Conservation (phyloP, 2,888 invertebrate species). For the Uropetala carovei region DNA sequence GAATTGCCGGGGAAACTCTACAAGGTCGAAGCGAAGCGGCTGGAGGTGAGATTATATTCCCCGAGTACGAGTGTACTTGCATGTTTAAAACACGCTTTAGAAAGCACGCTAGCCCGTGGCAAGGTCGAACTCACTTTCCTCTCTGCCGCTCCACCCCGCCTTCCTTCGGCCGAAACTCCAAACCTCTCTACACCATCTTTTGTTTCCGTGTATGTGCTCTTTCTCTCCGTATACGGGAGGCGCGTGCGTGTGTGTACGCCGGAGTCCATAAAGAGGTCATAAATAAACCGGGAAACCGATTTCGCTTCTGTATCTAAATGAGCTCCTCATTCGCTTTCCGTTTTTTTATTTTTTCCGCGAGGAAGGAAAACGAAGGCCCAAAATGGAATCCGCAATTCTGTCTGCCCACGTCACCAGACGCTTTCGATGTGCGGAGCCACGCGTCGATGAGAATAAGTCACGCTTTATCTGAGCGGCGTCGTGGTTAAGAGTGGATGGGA, state of each 20-base stretch:
- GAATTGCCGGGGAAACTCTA: too few relatives aligned
- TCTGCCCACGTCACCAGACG: background rate
- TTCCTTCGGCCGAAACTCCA: background rate
- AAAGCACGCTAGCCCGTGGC: too few relatives aligned
- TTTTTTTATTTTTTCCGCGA: background rate
- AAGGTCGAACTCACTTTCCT: too few relatives aligned
- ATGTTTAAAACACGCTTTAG: too few relatives aligned
- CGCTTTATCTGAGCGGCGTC: background rate
- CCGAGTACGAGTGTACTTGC: too few relatives aligned
- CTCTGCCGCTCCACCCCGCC: background rate
- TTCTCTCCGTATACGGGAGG: background rate
- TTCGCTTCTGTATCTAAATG: background rate
- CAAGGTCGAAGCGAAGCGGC: too few relatives aligned
- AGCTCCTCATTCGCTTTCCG: background rate
- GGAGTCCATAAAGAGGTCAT: background rate
- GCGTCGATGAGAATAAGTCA: background rate
- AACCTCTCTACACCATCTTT: background rate
- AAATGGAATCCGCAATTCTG: background rate
- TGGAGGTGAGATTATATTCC: too few relatives aligned
- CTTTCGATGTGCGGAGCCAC: background rate
- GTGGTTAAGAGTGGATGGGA: too few relatives aligned
- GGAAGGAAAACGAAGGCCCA: background rate
- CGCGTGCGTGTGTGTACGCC: background rate
- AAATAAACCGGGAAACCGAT: slow-evolving; percentile 2
- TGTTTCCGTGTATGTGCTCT: background rate